Evolutionary conservation across 2,113 vertebrate species (phyloP).

Genomic region (Isurus oxyrinchus): DNA sequence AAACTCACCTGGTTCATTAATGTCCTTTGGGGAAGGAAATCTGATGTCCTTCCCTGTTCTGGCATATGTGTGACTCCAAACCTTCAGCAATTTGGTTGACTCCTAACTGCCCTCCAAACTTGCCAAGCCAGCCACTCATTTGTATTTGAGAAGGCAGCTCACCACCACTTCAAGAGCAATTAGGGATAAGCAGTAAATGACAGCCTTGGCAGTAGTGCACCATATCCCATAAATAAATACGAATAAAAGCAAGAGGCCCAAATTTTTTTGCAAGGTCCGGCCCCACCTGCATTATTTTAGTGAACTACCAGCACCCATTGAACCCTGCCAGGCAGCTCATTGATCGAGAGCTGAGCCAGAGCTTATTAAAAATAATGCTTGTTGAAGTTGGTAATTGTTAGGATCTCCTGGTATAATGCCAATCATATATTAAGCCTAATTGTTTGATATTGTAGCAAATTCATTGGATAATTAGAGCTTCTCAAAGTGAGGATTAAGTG

Average conservation of each 20-base stretch:
- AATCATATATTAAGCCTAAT: not conserved
- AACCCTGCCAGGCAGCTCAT: not conserved
- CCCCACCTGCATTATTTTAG: not conserved
- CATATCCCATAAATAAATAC: no score
- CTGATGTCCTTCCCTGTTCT: no score
- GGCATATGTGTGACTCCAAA: no score
- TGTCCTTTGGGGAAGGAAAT: no score
- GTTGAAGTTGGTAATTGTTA: not conserved
- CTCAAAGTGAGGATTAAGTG: not conserved
- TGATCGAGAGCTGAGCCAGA: not conserved
- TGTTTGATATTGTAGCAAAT: slow-evolving; percentile 2
- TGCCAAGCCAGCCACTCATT: no score
- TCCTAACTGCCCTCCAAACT: no score
- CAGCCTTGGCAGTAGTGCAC: no score
- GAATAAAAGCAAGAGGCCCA: not conserved
- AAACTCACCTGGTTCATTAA: no score
- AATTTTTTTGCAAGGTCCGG: not conserved
- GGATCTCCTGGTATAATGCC: not conserved
- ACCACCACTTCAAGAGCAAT: no score
- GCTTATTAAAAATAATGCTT: not conserved
- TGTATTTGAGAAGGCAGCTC: no score
- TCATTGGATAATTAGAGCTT: not conserved
- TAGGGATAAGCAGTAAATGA: no score
- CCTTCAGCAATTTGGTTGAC: no score
- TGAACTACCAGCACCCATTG: not conserved